Evolutionary conservation across 2,797 vertebrate genomes (phyloP), one percentile per base, ranked within the genome.

Genomic region (Coregonus sp.): DNA sequence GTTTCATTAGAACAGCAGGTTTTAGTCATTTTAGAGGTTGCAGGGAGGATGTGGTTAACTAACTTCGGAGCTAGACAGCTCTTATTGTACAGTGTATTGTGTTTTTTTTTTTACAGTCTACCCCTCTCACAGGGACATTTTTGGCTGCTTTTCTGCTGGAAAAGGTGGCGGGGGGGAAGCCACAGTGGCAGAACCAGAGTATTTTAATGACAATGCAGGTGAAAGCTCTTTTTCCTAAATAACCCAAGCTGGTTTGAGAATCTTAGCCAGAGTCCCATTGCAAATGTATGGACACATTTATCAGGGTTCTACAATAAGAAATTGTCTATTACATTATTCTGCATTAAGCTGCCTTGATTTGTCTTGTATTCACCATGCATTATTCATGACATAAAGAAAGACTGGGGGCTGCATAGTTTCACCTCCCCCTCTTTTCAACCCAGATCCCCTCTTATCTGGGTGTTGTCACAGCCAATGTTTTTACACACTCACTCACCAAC

Each of bases 361-460:
- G 9, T 29, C 9, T 71, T 40, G 9, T 71, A 71, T 71, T 25
- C 70, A 15, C 25, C 3, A 47, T 71, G 47, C 20, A 71, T 71
- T 29, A 71, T 71, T 71, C 47, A 71, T 71, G 20, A 52, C 11
- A 25, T 25, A 25, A 14, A 67, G 65, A 66, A 5, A 70, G 47
- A 71, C 47, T 1, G 66, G 29, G 66, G 12, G 25, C 59, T 63
- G 59, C n/a, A 63, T 61, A 61, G 11, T 63, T 20, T 25, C 59
- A 25, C 20, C 20, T 29, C 59, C 31, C 70, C 50, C 20, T 50
- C 37, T 37, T 25, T 50, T 47, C 69, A 25, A 25, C 20, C 20
- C 59, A 25, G n/a, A 25, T 63, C 59, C 16, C 11, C 20, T 25
- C 59, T 25, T 63, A 20, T 20, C 59, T 25, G 3, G 40, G 9